Base-by-base conservation (phyloP, 2,888 invertebrate species). In the Amphipoea oculea region DNA sequence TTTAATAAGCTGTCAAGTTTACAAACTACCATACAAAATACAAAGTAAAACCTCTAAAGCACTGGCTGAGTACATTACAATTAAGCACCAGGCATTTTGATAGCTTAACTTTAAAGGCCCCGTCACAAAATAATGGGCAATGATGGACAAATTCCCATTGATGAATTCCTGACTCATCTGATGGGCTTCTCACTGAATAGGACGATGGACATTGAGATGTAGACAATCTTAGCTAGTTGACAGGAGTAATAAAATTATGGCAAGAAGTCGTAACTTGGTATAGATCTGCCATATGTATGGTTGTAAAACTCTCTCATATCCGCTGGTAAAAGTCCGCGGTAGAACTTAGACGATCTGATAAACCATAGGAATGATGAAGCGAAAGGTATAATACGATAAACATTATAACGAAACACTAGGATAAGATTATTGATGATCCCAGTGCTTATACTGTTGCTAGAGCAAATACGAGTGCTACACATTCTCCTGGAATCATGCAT, bases 81-180 rank as follows among this genome's bases (percentile, higher is more conserved):
- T 75, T 42, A 36, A 45, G 12, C 51, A 65, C 20, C 12, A 60
- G 42, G 68, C 67, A 68, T 76, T 82, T 83, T 60, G 63, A 83
- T 86, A 76, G 67, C 70, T 68, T 17, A 71, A 83, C 12, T 57
- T 63, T 29, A 82, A 67, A 12, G 63, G 51, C 12, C 29, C 12
- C 17, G n/a, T 74, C 62, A 65, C 51, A 82, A 82, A 20, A 67
- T 86, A 71, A 86, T 76, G 67, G 67, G 51, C 63, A 60, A 72
- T 71, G 71, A 86, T 86, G 45, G 40, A 83, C 83, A 51, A 83
- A 83, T 86, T 76, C 45, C 45, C 45, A 83, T 83, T 86, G 84
- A 86, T 83, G 84, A 86, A 83, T 83, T 77, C 87, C 87, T 73
- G 63, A 83, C 84, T 78, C 83, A 83, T 83, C 71, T 86, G 83